A percentile compares a stretch with the other conserved stretches of the same genome.
Evolutionary conservation across 2,113 vertebrate species (phyloP).

Genomic region (Anoplopoma fimbria): DNA sequence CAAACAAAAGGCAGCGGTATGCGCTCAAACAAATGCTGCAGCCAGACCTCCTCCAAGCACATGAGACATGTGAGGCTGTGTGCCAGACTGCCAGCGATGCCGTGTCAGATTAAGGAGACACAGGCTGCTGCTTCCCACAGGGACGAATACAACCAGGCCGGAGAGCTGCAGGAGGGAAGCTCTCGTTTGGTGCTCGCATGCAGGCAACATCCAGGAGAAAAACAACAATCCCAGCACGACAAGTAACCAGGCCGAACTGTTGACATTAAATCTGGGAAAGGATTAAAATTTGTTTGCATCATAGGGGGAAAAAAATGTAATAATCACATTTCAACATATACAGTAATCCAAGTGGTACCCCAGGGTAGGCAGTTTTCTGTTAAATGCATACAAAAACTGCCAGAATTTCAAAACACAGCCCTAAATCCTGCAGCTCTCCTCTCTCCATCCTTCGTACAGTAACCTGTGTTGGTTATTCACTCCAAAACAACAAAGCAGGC

Average conservation of each 20-base stretch:
- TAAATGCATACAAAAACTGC: not conserved
- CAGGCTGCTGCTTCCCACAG: constrained; percentile 69
- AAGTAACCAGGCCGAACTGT: not conserved
- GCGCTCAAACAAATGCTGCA: constrained; percentile 40
- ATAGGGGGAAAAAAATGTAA: not conserved
- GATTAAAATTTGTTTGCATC: not conserved
- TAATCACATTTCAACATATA: not conserved
- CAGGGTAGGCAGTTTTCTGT: not conserved
- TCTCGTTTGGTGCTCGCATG: constrained; percentile 31
- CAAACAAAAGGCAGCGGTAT: constrained; percentile 22
- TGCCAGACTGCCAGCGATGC: constrained; percentile 67
- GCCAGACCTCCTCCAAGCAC: constrained; percentile 51
- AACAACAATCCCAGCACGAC: constrained; percentile 6
- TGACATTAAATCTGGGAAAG: not conserved
- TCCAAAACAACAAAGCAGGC: not conserved
- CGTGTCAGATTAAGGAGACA: constrained; percentile 71
- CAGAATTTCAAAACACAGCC: no score
- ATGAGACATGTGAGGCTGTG: constrained; percentile 47
- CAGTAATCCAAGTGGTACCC: not conserved
- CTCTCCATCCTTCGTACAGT: not conserved
- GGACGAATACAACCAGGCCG: constrained; percentile 49
- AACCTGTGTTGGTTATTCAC: not conserved
- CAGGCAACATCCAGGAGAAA: constrained; percentile 16
- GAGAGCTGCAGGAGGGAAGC: constrained; percentile 45
- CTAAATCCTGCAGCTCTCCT: no score